A percentile compares a stretch with the other conserved stretches of the same genome.
phyloP scores from a whole-genome alignment of 2,113 vertebrate genomes.

The Semicossyphus pulcher region DNA sequence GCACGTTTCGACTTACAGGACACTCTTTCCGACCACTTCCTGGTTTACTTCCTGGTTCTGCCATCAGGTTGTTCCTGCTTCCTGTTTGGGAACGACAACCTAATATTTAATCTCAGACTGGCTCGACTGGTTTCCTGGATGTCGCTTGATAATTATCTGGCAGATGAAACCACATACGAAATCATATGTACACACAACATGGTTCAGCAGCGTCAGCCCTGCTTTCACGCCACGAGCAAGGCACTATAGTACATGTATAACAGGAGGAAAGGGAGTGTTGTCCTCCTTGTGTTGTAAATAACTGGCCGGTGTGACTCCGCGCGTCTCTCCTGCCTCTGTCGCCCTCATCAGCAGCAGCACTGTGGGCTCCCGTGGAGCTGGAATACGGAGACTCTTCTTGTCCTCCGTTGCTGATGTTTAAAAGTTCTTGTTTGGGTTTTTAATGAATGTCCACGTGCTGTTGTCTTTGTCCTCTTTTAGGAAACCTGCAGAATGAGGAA shows the following conservation, averaged over 20 bases:
- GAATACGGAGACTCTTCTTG: not conserved
- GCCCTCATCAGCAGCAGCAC: not conserved
- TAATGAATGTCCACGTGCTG: constrained; percentile 36
- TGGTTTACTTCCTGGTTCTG: not conserved
- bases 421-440: constrained; percentile 16
- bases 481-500: constrained; percentile 3
- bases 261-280: not conserved
- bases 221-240: constrained; percentile 28
- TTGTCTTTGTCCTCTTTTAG: not conserved
- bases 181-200: constrained; percentile 8
- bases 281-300: constrained; percentile 2
- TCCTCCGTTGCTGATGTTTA: constrained; percentile 17
- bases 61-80: constrained; percentile 9
- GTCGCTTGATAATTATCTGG: constrained; percentile 8
- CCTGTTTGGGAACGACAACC: constrained; percentile 18
- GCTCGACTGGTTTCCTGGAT: constrained; percentile 4
- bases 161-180: constrained; percentile 2
- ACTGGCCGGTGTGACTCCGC: not conserved
- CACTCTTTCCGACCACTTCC: not conserved
- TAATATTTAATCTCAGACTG: not conserved
- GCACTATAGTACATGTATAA: constrained; percentile 11
- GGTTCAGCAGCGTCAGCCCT: not conserved
- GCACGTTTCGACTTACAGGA: too few species aligned
- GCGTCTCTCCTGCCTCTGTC: not conserved
- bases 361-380: not conserved